Evolutionary conservation across 2,797 vertebrate species (phyloP), one percentile per base, ranked within the genome.

Genomic region (Chaetophractus vellerosus): DNA sequence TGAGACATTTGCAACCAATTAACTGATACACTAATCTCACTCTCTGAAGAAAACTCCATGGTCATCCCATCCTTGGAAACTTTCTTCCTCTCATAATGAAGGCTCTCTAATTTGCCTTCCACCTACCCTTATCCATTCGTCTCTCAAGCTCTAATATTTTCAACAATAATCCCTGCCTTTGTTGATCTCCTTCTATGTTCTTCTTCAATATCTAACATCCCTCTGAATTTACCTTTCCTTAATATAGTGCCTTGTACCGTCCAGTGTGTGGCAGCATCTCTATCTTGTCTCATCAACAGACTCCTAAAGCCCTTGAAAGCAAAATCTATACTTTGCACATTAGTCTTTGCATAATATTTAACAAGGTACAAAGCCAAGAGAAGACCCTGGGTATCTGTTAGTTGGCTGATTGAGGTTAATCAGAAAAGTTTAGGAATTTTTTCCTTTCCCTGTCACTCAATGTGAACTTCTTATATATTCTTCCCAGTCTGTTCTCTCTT

Each of bases 1-100:
- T 93, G 68, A 94, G 71, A 88, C 84, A 84, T 83, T 71, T 95
- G 19, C 66, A 64, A 71, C 7, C 9, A 80, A 88, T 24, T 61
- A 71, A 55, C 36, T 93, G 36, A 82, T 59, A 31, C 10, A 50
- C 52, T 38, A 93, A 75, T 69, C 80, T 85, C 63, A 59, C 33
- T 74, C n/a, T 50, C 55, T 69, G 19, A 93, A 93, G 84, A 85
- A 78, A 95, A 78, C 10, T 2, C 48, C 15, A 23, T 7, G 21
- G 3, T 57, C 41, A 57, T 59, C 50, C 26, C 10, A 82, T 64
- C 50, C 5, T 7, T 55, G 38, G 1, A 72, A 0, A n/a, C 5
- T 48, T 48, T 57, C 69, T 18, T 80, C 57, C 45, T 45, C n/a
- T 80, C 74, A 57, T 18, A 82, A 57, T 74, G 19, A 75, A 57